A percentile compares a stretch with the other conserved stretches of the same genome.
These are phyloP conservation scores for Triplophysa siluroides DNA, from an alignment of 2,113 vertebrate genomes.

Conservation along the genomic window DNA sequence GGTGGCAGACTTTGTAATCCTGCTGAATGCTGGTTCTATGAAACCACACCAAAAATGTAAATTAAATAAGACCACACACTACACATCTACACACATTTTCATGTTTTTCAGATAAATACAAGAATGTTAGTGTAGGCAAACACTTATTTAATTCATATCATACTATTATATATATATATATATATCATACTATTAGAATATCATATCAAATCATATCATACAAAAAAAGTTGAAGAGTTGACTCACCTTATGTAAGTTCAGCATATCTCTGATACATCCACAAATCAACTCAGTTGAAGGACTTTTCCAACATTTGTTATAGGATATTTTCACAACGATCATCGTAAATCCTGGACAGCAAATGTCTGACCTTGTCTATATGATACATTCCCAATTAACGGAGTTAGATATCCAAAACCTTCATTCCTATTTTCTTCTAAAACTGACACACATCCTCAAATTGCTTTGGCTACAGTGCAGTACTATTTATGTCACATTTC, in stretches of 20 bases:
- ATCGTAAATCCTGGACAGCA: background rate
- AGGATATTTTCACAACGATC: background rate
- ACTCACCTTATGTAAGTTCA: slow-evolving; percentile 28
- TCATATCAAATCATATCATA: too few relatives aligned
- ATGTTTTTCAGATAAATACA: too few relatives aligned
- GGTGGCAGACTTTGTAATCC: too few relatives aligned
- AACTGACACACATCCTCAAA: background rate
- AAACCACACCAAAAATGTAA: too few relatives aligned
- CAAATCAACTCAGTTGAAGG: background rate
- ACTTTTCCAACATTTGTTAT: background rate
- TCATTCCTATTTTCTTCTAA: background rate
- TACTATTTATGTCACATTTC: background rate
- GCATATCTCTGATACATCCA: background rate
- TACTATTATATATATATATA: too few relatives aligned
- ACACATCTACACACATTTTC: too few relatives aligned
- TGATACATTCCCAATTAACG: background rate
- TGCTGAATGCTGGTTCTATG: too few relatives aligned
- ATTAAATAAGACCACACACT: too few relatives aligned
- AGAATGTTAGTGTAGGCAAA: too few relatives aligned
- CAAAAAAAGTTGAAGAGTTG: too few relatives aligned
- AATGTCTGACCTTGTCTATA: background rate
- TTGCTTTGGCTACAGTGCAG: background rate
- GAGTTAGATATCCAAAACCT: background rate
- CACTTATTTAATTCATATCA: too few relatives aligned
- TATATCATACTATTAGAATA: too few relatives aligned